Evolutionary conservation across 1,140 invertebrate species (phyloP).

Genomic region (Euwallacea fornicatus): DNA sequence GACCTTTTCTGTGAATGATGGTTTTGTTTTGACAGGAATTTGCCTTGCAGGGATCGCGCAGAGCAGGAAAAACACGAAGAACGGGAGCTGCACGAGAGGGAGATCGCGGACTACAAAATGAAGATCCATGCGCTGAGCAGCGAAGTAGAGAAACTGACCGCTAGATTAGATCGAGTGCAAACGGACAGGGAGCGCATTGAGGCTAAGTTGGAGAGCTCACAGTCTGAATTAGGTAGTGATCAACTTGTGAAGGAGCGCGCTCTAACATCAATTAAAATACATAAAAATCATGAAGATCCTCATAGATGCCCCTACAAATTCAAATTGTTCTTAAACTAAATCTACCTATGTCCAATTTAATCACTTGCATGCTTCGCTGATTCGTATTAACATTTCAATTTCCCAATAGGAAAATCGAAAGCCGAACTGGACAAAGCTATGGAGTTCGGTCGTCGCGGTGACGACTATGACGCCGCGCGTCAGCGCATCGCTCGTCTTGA

Average conservation of each 20-base stretch:
- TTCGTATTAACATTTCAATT: neutral
- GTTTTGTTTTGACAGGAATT: neutral
- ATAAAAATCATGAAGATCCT: neutral
- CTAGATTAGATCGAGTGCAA: conserved; percentile 81
- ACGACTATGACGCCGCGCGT: conserved; percentile 87
- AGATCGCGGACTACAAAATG: conserved; percentile 93
- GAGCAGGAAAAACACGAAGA: conserved; percentile 97
- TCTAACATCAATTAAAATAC: neutral
- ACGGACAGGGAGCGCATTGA: conserved; percentile 89
- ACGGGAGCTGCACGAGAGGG: conserved; percentile 88
- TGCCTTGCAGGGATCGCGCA: conserved; percentile 72
- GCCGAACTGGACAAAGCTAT: conserved; percentile 89
- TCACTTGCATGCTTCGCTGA: neutral
- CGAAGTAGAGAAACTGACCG: conserved; percentile 88
- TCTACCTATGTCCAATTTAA: no score
- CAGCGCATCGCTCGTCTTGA: conserved; percentile 82
- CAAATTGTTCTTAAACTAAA: neutral
- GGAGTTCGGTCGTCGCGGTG: conserved; percentile 83
- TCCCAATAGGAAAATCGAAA: conserved; percentile 73
- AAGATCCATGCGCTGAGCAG: conserved; percentile 88
- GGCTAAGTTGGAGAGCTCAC: conserved; percentile 87
- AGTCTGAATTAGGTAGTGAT: conserved; percentile 73
- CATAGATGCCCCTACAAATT: neutral
- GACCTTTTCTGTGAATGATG: neutral
- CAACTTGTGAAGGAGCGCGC: neutral